phyloP scores from a whole-genome alignment of 2,113 vertebrate genomes.

The Lota lota region DNA sequence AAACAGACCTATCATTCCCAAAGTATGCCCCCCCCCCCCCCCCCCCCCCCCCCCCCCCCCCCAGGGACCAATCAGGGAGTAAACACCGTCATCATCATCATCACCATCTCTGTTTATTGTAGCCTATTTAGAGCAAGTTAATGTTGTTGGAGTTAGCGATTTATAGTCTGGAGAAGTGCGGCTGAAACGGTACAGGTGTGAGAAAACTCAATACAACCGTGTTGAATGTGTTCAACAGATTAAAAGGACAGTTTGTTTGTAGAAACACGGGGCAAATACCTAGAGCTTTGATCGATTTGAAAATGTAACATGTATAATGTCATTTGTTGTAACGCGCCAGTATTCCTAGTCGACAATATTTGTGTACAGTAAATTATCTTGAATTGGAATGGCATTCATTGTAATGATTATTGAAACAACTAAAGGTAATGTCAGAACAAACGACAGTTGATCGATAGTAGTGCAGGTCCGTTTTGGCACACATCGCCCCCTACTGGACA shows the following conservation, averaged over 20 bases:
- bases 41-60: background rate
- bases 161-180: conserved; percentile 20
- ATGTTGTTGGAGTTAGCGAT: conserved; percentile 7
- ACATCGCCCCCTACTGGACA: conserved; percentile 61
- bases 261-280: background rate
- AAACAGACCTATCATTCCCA: background rate
- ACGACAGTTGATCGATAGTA: too few species aligned
- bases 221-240: background rate
- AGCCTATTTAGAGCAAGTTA: conserved; percentile 13
- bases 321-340: background rate
- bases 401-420: background rate
- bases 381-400: too few species aligned
- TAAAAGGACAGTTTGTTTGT: too few species aligned
- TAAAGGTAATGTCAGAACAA: background rate
- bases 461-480: too few species aligned
- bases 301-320: background rate
- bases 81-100: conserved; percentile 32
- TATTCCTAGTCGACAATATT: too few species aligned
- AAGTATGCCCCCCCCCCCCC: background rate
- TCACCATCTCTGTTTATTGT: conserved; percentile 27
- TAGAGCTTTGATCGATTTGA: background rate
- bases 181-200: conserved; percentile 20
- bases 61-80: background rate
- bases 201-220: background rate
- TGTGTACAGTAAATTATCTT: too few species aligned